Evolutionary conservation across 2,113 vertebrate species (phyloP).

Genomic region (Crotalus horridus): DNA sequence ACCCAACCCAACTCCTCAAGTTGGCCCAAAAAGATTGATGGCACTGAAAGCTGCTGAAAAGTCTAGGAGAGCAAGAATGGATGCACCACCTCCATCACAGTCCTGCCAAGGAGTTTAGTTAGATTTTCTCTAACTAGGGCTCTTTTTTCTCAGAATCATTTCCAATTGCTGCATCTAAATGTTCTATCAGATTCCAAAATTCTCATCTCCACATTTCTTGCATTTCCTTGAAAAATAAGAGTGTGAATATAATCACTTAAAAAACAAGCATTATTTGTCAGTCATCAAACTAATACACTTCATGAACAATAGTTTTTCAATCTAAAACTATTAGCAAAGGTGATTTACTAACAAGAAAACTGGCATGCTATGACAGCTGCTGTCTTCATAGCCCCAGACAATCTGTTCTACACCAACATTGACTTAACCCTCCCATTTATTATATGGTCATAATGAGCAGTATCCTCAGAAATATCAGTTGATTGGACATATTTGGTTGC

Average conservation of each 20-base stretch:
- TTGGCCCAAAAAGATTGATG: not conserved
- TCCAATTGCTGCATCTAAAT: not conserved
- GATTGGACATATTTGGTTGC: conserved; percentile 55
- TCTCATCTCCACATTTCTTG: fast-evolving
- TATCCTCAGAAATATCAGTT: conserved; percentile 52
- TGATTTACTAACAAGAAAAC: conserved; percentile 75
- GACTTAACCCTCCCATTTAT: conserved; percentile 70
- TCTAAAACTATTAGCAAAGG: conserved; percentile 70
- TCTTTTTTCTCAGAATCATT: not conserved
- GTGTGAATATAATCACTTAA: fast-evolving
- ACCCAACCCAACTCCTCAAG: not conserved
- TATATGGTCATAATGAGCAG: conserved; percentile 64
- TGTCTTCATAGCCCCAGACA: conserved; percentile 74
- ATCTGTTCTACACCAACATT: conserved; percentile 71
- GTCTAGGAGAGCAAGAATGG: not conserved
- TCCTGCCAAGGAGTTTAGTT: not conserved
- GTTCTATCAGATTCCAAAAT: not conserved
- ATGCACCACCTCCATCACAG: not conserved
- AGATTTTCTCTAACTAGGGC: not conserved
- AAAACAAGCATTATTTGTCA: not conserved
- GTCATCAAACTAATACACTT: fast-evolving
- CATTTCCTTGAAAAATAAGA: not conserved
- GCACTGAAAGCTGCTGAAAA: not conserved
- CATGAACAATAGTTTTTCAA: conserved; percentile 67
- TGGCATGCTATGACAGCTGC: conserved; percentile 76